phyloP scores from a whole-genome alignment of 2,888 invertebrate genomes.

The Frankliniella fusca region DNA sequence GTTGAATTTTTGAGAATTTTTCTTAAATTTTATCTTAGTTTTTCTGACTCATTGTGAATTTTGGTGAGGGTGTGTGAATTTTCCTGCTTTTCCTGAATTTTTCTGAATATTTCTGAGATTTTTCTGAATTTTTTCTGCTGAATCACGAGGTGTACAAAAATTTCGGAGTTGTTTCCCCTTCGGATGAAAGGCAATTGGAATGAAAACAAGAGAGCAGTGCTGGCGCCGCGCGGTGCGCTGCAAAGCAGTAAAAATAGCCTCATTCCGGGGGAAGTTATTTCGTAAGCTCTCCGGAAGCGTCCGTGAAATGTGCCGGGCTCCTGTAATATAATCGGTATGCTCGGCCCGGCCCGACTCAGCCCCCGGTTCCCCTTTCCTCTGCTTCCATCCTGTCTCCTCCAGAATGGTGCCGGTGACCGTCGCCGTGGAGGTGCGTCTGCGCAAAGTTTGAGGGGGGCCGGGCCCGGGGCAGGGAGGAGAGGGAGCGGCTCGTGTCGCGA shows the following conservation, averaged over 20 bases:
- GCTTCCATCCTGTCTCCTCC: neutral
- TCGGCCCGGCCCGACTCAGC: too few relatives aligned
- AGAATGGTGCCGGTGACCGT: neutral
- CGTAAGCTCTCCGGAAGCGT: neutral
- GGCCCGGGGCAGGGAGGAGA: neutral
- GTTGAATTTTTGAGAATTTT: too few relatives aligned
- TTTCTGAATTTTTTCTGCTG: too few relatives aligned
- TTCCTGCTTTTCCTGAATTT: too few relatives aligned
- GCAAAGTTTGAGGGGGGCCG: neutral
- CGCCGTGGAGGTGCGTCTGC: neutral
- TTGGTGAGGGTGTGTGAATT: too few relatives aligned
- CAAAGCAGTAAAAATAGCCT: slow-evolving; percentile 5
- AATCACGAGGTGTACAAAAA: too few relatives aligned
- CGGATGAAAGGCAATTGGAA: too few relatives aligned
- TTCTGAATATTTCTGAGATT: too few relatives aligned
- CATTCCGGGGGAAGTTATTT: neutral
- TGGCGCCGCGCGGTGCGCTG: neutral
- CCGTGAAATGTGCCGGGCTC: neutral
- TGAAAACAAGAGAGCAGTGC: too few relatives aligned
- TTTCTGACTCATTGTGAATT: too few relatives aligned
- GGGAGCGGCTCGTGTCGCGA: neutral
- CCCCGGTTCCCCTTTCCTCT: neutral
- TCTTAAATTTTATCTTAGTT: too few relatives aligned
- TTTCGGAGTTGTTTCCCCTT: too few relatives aligned
- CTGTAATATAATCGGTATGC: slow-evolving; percentile 5